phyloP scores from a whole-genome alignment of 2,888 invertebrate genomes.

The Drosophila mimetica region DNA sequence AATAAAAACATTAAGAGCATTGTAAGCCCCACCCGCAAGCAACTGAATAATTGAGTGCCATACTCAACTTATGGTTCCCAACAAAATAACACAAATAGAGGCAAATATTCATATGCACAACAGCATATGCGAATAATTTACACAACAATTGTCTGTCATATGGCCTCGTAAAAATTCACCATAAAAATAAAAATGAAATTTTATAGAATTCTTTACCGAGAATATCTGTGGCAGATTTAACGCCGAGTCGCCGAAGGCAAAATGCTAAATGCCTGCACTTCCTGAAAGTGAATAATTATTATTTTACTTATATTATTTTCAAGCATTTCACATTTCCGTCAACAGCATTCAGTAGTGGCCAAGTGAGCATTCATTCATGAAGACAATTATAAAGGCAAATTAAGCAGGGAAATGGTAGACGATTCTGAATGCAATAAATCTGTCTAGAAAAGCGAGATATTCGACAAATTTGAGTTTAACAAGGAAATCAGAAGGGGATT shows the following conservation, averaged over 20 bases:
- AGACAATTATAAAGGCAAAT: slow-evolving; percentile 29
- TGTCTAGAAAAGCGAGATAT: slow-evolving; percentile 14
- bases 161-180: slow-evolving; percentile 18
- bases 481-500: not conserved
- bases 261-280: slow-evolving; percentile 23
- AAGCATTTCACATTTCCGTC: slow-evolving; percentile 28
- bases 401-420: slow-evolving; percentile 10
- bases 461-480: slow-evolving; percentile 16
- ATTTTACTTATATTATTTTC: slow-evolving; percentile 30
- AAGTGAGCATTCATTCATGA: slow-evolving; percentile 41
- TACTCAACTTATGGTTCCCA: not conserved
- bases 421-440: slow-evolving; percentile 3
- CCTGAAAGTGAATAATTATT: slow-evolving; percentile 42
- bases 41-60: not conserved
- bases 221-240: slow-evolving; percentile 11
- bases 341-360: slow-evolving; percentile 20
- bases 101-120: not conserved
- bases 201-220: slow-evolving; percentile 7
- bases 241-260: slow-evolving; percentile 13
- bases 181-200: slow-evolving; percentile 16
- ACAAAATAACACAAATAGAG: not conserved
- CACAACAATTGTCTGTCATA: slow-evolving; percentile 39
- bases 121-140: slow-evolving; percentile 19
- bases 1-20: too few relatives aligned
- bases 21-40: not conserved